phyloP scores from a whole-genome alignment of 1,140 invertebrate species.

The Cotesia glomerata region DNA sequence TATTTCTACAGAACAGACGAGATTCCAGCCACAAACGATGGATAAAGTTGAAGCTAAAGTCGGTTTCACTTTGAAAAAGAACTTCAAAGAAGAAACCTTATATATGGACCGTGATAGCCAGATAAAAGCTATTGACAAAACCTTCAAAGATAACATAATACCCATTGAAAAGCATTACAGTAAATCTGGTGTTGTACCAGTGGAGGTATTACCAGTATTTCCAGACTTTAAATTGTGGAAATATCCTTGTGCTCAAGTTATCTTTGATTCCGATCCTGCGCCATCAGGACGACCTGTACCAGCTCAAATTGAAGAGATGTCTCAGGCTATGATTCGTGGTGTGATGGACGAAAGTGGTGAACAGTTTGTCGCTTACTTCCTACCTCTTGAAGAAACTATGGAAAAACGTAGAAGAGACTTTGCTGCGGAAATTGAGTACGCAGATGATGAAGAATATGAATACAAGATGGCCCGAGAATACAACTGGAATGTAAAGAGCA shows the following conservation, averaged over 20 bases:
- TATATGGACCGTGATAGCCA: conserved; percentile 98
- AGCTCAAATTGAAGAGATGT: conserved; percentile 95
- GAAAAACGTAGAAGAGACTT: conserved; percentile 85
- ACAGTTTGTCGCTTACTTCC: conserved; percentile 98
- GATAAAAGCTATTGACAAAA: conserved; percentile 97
- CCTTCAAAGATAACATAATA: conserved; percentile 91
- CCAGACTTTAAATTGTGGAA: conserved; percentile 98
- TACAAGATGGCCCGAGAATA: conserved; percentile 95
- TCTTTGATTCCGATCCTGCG: conserved; percentile 97
- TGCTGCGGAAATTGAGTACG: conserved; percentile 79
- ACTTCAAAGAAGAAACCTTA: conserved; percentile 90
- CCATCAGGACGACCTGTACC: conserved; percentile 79
- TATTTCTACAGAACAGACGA: conserved; percentile 97
- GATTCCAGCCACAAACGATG: conserved; percentile 94
- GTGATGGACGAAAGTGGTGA: conserved; percentile 98
- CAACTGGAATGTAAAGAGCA: conserved; percentile 99
- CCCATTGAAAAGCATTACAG: conserved; percentile 92
- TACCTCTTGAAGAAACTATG: conserved; percentile 92
- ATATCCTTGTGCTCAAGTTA: conserved; percentile 97
- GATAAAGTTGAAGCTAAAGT: conserved; percentile 98
- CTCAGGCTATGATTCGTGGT: conserved; percentile 97
- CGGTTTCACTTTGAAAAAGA: conserved; percentile 97
- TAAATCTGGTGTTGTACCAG: conserved; percentile 91
- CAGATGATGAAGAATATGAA: conserved; percentile 91
- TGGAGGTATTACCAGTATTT: conserved; percentile 88